Evolutionary conservation across 1,140 invertebrate genomes (phyloP).

Genomic region (Drosophila murphyi): DNA sequence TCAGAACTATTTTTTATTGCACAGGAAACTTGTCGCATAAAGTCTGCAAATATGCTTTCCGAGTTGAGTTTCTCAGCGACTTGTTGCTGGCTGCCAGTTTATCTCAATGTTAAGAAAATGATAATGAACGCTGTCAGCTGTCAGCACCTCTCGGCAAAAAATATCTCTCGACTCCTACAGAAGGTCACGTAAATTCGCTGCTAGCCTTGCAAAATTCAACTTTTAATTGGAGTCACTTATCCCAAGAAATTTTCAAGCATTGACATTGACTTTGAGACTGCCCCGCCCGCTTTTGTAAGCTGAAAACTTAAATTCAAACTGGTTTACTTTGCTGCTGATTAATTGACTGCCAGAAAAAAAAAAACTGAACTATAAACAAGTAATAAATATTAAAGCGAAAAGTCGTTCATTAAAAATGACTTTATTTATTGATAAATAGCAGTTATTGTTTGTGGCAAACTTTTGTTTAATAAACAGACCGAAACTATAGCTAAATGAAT

Average conservation of each 20-base stretch:
- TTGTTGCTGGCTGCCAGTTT: not conserved
- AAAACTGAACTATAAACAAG: constrained; percentile 29
- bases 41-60: not conserved
- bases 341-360: constrained; percentile 31
- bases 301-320: constrained; percentile 15
- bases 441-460: constrained; percentile 6
- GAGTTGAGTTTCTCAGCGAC: not conserved
- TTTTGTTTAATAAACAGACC: constrained; percentile 9
- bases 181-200: not conserved
- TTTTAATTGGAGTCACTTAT: constrained; percentile 10
- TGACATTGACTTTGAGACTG: constrained; percentile 22
- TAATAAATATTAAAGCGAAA: constrained; percentile 16
- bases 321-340: constrained; percentile 31
- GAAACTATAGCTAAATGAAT: constrained; percentile 41
- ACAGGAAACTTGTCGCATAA: constrained; percentile 4
- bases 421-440: constrained; percentile 16
- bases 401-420: constrained; percentile 8
- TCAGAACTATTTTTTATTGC: constrained; percentile 5
- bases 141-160: not conserved
- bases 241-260: constrained; percentile 1
- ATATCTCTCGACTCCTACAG: not conserved
- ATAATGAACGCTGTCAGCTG: not conserved
- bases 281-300: not conserved
- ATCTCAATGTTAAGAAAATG: not conserved
- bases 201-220: constrained; percentile 4